Evolutionary conservation across 2,113 vertebrate genomes (phyloP).

Genomic region (Anthoscopus minutus): DNA sequence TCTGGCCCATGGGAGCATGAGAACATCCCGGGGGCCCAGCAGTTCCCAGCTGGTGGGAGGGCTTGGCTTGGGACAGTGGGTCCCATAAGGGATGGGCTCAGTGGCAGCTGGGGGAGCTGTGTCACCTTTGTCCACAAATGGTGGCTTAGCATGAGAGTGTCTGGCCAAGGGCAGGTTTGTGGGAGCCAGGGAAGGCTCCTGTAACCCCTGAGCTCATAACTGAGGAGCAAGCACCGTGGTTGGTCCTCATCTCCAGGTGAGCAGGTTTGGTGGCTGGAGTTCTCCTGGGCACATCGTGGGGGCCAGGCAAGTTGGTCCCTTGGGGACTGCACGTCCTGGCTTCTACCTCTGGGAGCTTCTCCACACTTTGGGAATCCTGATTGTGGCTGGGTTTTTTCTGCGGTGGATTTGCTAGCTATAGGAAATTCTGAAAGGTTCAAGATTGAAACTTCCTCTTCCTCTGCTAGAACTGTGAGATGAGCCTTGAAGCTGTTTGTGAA

Average conservation of each 20-base stretch:
- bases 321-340: neutral
- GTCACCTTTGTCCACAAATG: neutral
- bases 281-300: neutral
- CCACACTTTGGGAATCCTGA: neutral
- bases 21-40: accelerated
- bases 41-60: neutral
- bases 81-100: neutral
- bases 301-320: accelerated
- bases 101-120: neutral
- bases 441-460: neutral
- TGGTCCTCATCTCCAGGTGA: accelerated
- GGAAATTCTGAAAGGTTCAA: neutral
- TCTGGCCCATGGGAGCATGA: neutral
- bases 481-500: neutral
- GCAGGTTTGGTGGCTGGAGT: neutral
- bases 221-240: accelerated
- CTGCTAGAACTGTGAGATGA: neutral
- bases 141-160: neutral
- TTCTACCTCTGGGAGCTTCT: neutral
- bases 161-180: neutral
- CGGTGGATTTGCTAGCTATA: neutral
- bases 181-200: neutral
- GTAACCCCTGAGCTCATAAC: accelerated
- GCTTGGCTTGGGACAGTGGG: neutral
- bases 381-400: neutral